A percentile compares a stretch with the other conserved stretches of the same genome.
Evolutionary conservation across 2,797 vertebrate genomes (phyloP).

Genomic region (Danio choprae): DNA sequence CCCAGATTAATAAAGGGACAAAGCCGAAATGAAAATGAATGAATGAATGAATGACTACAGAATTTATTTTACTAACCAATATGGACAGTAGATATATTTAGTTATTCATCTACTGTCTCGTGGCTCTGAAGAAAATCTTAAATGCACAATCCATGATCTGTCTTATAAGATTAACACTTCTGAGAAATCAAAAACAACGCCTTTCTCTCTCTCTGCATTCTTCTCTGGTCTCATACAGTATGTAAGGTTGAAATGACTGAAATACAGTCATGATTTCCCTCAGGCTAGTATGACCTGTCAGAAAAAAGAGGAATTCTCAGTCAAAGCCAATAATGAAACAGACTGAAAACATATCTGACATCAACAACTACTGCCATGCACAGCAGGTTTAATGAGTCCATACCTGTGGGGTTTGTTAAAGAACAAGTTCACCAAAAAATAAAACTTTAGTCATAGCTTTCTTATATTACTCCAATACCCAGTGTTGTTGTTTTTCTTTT

Average conservation of each 20-base stretch:
- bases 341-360: not conserved
- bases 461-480: not conserved
- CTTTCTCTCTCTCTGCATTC: not conserved
- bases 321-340: not conserved
- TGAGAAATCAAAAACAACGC: not conserved
- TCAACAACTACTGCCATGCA: not conserved
- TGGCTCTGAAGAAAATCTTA: not conserved
- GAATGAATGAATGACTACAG: not conserved
- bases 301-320: not conserved
- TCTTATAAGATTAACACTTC: not conserved
- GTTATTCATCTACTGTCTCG: not conserved
- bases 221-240: not conserved
- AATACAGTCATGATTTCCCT: constrained; percentile 13
- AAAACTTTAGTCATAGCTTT: not conserved
- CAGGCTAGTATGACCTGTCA: not conserved
- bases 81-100: not conserved
- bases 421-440: not conserved
- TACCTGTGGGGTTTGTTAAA: not conserved
- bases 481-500: not conserved
- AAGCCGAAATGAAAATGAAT: too few relatives aligned
- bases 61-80: not conserved
- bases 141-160: not conserved
- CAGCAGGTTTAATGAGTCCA: constrained; percentile 1
- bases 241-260: not conserved
- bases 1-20: too few relatives aligned